Evolutionary conservation across 1,140 invertebrate genomes (phyloP).

Genomic region (Myzus persicae): DNA sequence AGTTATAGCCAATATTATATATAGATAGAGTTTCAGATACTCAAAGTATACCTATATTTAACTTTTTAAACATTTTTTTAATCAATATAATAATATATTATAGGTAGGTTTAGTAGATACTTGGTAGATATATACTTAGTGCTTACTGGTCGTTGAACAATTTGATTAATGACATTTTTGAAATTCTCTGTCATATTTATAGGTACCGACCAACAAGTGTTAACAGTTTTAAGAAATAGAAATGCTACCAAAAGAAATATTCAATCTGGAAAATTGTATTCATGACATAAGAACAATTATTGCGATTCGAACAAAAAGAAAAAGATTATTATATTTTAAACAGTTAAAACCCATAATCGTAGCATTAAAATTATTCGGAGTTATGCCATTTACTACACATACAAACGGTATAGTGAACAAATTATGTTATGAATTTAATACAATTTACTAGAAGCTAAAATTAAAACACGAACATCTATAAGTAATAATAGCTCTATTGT

Average conservation of each 20-base stretch:
- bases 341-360: background rate
- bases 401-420: background rate
- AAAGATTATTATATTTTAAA: background rate
- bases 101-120: too few relatives aligned
- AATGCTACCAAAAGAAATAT: background rate
- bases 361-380: conserved; percentile 19
- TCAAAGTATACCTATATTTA: background rate
- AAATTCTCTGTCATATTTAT: background rate
- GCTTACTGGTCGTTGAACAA: too few relatives aligned
- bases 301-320: background rate
- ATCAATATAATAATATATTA: background rate
- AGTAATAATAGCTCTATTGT: background rate
- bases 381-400: background rate
- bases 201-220: background rate
- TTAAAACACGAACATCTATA: background rate
- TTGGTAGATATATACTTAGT: too few relatives aligned
- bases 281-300: background rate
- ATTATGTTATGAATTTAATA: background rate
- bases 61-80: too few relatives aligned
- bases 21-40: background rate
- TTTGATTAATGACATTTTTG: too few relatives aligned
- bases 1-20: background rate
- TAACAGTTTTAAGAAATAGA: background rate
- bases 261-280: background rate
- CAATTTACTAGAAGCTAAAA: background rate